Evolutionary conservation across 2,113 vertebrate species (phyloP).

Genomic region (Gallinago undulata): DNA sequence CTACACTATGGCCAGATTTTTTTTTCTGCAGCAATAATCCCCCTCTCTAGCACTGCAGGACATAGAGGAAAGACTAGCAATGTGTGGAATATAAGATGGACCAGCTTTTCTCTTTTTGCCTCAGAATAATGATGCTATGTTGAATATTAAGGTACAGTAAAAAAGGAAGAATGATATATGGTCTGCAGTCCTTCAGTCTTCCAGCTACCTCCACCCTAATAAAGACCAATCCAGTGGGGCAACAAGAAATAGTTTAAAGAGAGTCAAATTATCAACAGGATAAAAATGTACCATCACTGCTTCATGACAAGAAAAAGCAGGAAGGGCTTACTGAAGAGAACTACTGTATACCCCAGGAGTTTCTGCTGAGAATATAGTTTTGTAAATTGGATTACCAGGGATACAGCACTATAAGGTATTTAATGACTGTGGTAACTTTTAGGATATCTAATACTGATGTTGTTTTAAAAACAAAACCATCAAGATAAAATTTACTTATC

Average conservation of each 20-base stretch:
- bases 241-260: conserved; percentile 76
- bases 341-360: conserved; percentile 70
- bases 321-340: conserved; percentile 68
- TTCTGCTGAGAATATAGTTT: conserved; percentile 75
- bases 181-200: conserved; percentile 66
- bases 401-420: conserved; percentile 73
- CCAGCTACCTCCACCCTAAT: conserved; percentile 69
- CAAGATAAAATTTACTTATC: conserved; percentile 25
- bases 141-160: conserved; percentile 75
- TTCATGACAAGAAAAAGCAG: conserved; percentile 67
- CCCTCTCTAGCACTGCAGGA: conserved; percentile 75
- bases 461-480: conserved; percentile 50
- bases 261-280: conserved; percentile 78
- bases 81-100: conserved; percentile 79
- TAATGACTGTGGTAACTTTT: conserved; percentile 73
- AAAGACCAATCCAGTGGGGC: conserved; percentile 58
- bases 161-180: conserved; percentile 65
- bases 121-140: conserved; percentile 82
- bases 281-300: conserved; percentile 55
- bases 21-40: conserved; percentile 78
- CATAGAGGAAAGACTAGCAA: conserved; percentile 70
- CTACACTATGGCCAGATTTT: conserved; percentile 74
- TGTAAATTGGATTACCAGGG: conserved; percentile 72
- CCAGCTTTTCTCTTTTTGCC: conserved; percentile 79
- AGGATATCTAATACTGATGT: conserved; percentile 51